Evolutionary conservation across 2,797 vertebrate genomes (phyloP).

Genomic region (Potorous gilbertii): DNA sequence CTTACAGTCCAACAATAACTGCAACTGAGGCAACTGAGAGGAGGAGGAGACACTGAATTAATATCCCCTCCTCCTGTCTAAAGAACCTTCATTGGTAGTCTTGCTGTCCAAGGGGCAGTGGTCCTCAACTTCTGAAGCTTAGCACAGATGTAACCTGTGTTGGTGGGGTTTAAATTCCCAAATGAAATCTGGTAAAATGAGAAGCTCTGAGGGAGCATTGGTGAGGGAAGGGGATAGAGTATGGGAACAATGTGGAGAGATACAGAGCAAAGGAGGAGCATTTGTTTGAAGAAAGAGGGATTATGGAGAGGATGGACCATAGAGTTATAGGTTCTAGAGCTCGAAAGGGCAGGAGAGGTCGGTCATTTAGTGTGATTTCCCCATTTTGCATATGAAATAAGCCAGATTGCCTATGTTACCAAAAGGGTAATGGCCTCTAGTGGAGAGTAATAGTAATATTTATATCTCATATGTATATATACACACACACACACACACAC

Average conservation of each 20-base stretch:
- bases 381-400: background rate
- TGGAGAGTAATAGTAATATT: background rate
- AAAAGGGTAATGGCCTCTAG: background rate
- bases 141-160: background rate
- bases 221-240: background rate
- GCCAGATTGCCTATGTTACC: background rate
- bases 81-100: background rate
- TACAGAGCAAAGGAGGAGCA: background rate
- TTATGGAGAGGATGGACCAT: background rate
- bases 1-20: constrained; percentile 42
- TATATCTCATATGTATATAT: no score
- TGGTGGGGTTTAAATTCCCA: background rate
- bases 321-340: background rate
- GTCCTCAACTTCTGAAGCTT: background rate
- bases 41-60: no score
- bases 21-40: constrained; percentile 20
- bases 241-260: background rate
- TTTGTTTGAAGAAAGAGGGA: background rate
- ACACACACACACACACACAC: no score
- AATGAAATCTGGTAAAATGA: background rate
- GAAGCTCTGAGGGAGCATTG: background rate
- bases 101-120: background rate
- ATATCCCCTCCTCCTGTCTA: background rate
- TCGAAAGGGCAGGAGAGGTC: background rate
- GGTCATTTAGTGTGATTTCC: background rate